Base-by-base conservation (phyloP, 2,797 vertebrate species). In the Dipus sagitta region DNA sequence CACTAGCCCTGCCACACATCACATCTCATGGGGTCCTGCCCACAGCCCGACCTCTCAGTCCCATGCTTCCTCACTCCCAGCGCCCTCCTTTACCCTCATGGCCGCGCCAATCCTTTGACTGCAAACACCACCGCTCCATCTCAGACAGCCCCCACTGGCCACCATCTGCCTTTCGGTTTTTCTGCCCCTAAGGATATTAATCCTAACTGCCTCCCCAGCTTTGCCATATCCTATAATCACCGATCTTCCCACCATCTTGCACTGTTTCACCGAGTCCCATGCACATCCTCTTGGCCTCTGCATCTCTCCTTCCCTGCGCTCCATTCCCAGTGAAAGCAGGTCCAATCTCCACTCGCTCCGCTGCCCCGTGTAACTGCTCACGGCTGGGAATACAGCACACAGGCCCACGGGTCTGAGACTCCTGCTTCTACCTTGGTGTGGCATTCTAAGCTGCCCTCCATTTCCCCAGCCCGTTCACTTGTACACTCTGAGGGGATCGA, bases 71-170 rank as follows among this genome's bases (percentile, higher is more conserved):
- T 86, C 52, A 30, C 17, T 79, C n/a, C 14, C 12, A 5, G 23
- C 0, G 5, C 15, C 15, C 65, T 62, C 58, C 24, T 82, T 32
- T 9, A 17, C 60, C 4, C 54, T 85, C 77, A 62, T 8, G 17
- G 47, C 10, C 8, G 21, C 0, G 0, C 26, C 15, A 3, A 18
- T 24, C 28, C 23, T n/a, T 21, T 30, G n/a, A 17, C 26, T 23
- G 21, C n/a, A 47, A 90, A 60, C 13, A 13, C 60, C 0, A 0
- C 7, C 67, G 60, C 60, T 82, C 65, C 26, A 1, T 7, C n/a
- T 47, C 83, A 65, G 54, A 68, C 1, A 62, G 20, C 7, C 42
- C 79, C 65, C 80, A 30, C 21, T 38, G 75, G 30, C 60, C 42
- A 26, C 26, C 32, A 12, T 18, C 60, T 38, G 4, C 58, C 72